Base-by-base conservation (phyloP, 2,113 vertebrate species). In the Corythornis madagascariensis region DNA sequence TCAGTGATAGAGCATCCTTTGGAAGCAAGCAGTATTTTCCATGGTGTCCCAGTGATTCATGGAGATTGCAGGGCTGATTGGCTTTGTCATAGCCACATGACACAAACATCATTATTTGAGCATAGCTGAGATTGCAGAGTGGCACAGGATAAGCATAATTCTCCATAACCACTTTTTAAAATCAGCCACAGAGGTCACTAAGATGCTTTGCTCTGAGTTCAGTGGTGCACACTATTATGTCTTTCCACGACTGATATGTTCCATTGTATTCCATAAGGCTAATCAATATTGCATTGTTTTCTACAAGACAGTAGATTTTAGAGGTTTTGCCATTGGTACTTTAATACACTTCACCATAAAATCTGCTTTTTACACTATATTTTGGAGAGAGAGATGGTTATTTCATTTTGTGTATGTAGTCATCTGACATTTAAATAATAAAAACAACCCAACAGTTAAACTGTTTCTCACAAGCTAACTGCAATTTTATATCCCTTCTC, bases 11-110 rank as follows among this genome's bases (percentile, higher is more conserved):
- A 64, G 67, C 67, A 67, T 52, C 38, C 33, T 92, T 86, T 79
- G 76, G 76, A 86, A 86, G 89, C 81, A 77, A 90, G 79, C 40
- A 75, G 14, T 16, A 38, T 55, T 86, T 71, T 29, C 76, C 17
- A 16, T 38, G 71, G 29, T 80, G 71, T 66, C 73, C 24, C 76
- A 52, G 33, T 89, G 80, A 89, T 64, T 76, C 33, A 53, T 74
- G 52, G 70, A 40, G 83, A 84, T 65, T 56, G 40, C 43, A 65
- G 31, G 71, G 56, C 60, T 57, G 87, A 31, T 42, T 83, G 63
- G 20, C 47, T 67, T 84, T 52, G 59, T 96, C 88, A 94, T 52
- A 71, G 50, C 74, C 74, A 80, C 61, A 57, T 86, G 89, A 94
- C 67, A 90, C 56, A 83, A 55, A 53, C 83, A 43, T 28, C 67